These are phyloP conservation scores for Bos javanicus DNA, from an alignment of 2,113 vertebrate genomes.

Conservation along the genomic window DNA sequence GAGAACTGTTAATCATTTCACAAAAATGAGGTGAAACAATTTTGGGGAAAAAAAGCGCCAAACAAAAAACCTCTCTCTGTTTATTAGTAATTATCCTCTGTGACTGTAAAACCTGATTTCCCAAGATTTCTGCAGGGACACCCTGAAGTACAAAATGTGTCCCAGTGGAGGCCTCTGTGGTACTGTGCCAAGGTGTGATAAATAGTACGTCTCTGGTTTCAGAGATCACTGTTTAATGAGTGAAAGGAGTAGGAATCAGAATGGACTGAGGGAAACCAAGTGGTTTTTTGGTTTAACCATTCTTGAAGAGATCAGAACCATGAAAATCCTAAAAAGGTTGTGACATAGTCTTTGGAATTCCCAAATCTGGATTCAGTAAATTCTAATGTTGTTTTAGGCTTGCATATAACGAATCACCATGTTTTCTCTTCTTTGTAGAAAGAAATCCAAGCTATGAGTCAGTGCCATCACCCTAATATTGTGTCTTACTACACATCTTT, in stretches of 20 bases:
- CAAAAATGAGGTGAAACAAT: not conserved
- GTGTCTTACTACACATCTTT: constrained; percentile 98
- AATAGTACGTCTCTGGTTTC: not conserved
- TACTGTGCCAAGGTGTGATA: not conserved
- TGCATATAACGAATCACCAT: not conserved
- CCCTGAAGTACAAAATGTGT: not conserved
- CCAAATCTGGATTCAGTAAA: not conserved
- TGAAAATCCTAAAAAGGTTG: not conserved
- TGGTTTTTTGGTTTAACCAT: not conserved
- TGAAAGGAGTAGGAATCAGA: not conserved
- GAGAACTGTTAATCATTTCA: not conserved
- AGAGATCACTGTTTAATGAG: not conserved
- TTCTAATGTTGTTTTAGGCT: rapidly evolving
- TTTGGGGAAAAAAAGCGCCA: not conserved
- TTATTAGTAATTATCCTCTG: not conserved
- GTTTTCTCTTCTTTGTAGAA: constrained; percentile 84
- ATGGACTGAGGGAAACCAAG: not conserved
- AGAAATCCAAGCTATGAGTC: constrained; percentile 99
- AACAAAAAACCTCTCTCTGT: not conserved
- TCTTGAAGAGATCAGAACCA: not conserved
- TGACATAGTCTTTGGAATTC: not conserved
- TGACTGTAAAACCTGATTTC: not conserved
- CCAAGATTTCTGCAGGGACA: not conserved
- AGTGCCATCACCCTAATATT: constrained; percentile 97
- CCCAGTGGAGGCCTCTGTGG: not conserved